Conservation (phyloP, 2,797 vertebrate genomes). For the Acrocephalus scirpaceus region DNA sequence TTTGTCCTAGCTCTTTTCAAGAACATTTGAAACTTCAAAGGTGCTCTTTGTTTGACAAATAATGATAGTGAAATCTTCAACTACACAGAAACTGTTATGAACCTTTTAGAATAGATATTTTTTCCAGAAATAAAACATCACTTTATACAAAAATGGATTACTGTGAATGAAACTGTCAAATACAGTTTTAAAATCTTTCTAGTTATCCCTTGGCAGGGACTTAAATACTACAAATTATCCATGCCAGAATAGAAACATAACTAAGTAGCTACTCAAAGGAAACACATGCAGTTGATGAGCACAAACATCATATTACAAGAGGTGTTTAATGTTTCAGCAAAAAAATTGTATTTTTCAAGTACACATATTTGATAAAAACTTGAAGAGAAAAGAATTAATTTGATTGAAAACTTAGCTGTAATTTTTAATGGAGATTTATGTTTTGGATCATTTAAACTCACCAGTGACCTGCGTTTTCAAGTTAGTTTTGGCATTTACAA, state of each 20-base stretch:
- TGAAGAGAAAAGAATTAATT: not conserved
- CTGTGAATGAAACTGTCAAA: not conserved
- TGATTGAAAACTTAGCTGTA: not conserved
- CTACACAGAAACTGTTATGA: not conserved
- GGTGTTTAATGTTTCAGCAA: not conserved
- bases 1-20: not conserved
- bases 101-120: not conserved
- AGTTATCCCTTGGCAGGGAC: not conserved
- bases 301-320: not conserved
- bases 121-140: not conserved
- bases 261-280: not conserved
- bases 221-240: not conserved
- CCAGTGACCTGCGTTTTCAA: not conserved
- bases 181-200: not conserved
- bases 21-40: not conserved
- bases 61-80: not conserved
- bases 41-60: not conserved
- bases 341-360: not conserved
- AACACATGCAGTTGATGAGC: not conserved
- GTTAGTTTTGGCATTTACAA: not conserved
- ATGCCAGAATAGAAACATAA: not conserved
- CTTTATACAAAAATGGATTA: not conserved
- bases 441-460: not conserved
- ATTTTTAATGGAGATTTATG: not conserved
- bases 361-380: not conserved